Evolutionary conservation across 2,797 vertebrate species (phyloP).

Genomic region (Cyclopterus lumpus): DNA sequence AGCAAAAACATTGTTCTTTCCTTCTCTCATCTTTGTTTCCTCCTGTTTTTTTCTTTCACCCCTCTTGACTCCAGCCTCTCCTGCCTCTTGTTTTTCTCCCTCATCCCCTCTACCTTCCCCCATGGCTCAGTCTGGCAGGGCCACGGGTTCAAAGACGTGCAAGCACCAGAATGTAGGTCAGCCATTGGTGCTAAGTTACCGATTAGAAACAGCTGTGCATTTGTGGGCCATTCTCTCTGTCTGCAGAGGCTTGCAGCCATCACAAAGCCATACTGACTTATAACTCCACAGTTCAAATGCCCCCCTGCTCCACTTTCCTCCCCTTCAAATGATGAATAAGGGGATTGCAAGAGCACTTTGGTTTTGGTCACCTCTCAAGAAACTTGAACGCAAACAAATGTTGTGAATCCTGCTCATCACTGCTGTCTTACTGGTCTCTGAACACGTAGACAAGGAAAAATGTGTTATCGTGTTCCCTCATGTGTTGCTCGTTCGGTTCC

Average conservation of each 20-base stretch:
- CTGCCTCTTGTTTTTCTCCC: slow-evolving; percentile 76
- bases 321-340: slow-evolving; percentile 50
- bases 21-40: not conserved
- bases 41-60: slow-evolving; percentile 37
- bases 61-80: slow-evolving; percentile 56
- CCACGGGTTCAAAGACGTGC: slow-evolving; percentile 81
- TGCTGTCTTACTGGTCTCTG: not conserved
- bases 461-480: slow-evolving; percentile 19
- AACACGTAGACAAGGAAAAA: slow-evolving; percentile 21
- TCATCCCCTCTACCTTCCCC: slow-evolving; percentile 69
- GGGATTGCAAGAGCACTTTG: slow-evolving; percentile 25
- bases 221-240: slow-evolving; percentile 73
- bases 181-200: slow-evolving; percentile 83
- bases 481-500: slow-evolving; percentile 36
- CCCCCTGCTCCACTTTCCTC: slow-evolving; percentile 39
- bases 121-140: slow-evolving; percentile 75
- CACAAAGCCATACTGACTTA: slow-evolving; percentile 32
- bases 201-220: slow-evolving; percentile 87
- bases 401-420: slow-evolving; percentile 15
- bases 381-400: slow-evolving; percentile 31
- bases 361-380: slow-evolving; percentile 33
- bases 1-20: slow-evolving; percentile 5
- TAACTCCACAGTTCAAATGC: slow-evolving; percentile 27
- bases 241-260: slow-evolving; percentile 61
- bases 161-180: slow-evolving; percentile 86